Base-by-base conservation (phyloP, 2,797 vertebrate genomes). In the Thaleichthys pacificus region DNA sequence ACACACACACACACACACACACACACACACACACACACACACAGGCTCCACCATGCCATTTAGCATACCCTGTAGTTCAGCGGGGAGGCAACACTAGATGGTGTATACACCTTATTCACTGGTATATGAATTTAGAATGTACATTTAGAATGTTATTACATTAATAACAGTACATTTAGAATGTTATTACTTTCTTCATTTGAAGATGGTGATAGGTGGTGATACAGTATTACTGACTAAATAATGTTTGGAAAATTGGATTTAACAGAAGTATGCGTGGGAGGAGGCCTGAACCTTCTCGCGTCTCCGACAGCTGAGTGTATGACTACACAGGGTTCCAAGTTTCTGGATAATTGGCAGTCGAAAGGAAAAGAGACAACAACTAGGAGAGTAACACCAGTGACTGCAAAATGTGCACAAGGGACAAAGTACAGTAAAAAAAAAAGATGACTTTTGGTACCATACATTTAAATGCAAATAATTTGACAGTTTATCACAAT, bases 1-100 rank as follows among this genome's bases (percentile, higher is more conserved):
- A 42, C 71, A 8, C 38, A 12, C 60, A 89, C 85, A 89, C 84
- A 80, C 77, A 78, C 83, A 80, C 77, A 74, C 77, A 81, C 79
- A n/a, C 60, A 28, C 42, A 21, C 30, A 42, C 71, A 8, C 38
- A 12, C 60, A 70, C 28, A 32, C 28, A 58, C 30, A 30, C 26
- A 67, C n/a, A 68, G 22, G 8, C 26, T 42, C 56, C 51, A 14
- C 11, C 11, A 19, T 54, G 0, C 17, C 6, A 17, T 17, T 54
- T 17, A 5, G 51, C 15, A 54, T 54, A 2, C 15, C 19, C 11
- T 51, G 42, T 24, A 11, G 6, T 38, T 61, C 19, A 26, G 35
- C 21, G 21, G 28, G 1, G 19, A 28, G 3, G 30, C 32, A 26
- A n/a, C 32, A 5, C 15, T 15, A 22, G 19, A 64, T 51, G 5